Conservation (phyloP, 2,888 invertebrate genomes). For the Dryococelus australis region DNA sequence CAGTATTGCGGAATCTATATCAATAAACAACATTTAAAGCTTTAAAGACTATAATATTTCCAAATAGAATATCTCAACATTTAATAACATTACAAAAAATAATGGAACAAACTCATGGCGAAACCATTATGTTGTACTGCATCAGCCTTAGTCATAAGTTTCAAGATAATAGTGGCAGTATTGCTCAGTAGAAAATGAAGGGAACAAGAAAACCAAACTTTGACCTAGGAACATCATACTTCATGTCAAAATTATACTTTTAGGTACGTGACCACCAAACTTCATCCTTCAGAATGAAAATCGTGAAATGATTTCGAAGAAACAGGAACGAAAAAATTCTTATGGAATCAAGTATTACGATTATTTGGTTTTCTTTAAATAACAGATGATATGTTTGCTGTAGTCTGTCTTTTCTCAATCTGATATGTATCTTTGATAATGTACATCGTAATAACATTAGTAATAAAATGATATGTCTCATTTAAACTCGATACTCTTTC, state of each 20-base stretch:
- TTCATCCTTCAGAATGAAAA: not conserved
- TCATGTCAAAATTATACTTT: not conserved
- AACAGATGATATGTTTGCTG: slow-evolving; percentile 20
- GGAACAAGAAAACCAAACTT: not conserved
- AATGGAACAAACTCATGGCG: not conserved
- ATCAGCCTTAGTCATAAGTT: not conserved
- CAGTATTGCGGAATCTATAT: slow-evolving; percentile 11
- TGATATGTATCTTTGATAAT: not conserved
- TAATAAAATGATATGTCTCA: slow-evolving; percentile 12
- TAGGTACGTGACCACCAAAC: not conserved
- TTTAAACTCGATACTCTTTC: not conserved
- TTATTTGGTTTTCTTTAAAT: not conserved
- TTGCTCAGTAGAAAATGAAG: not conserved
- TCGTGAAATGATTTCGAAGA: not conserved
- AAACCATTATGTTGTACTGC: not conserved
- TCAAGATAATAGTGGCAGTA: not conserved
- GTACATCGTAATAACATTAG: not conserved
- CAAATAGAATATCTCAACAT: slow-evolving; percentile 8
- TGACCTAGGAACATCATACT: no score
- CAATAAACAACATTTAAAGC: slow-evolving; percentile 28
- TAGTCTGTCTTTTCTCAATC: not conserved
- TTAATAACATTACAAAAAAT: slow-evolving; percentile 5
- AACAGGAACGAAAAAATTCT: not conserved
- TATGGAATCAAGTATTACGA: no score
- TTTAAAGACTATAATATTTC: not conserved